Conservation (phyloP, 1,140 invertebrate species). For the Tetramorium simillimum region DNA sequence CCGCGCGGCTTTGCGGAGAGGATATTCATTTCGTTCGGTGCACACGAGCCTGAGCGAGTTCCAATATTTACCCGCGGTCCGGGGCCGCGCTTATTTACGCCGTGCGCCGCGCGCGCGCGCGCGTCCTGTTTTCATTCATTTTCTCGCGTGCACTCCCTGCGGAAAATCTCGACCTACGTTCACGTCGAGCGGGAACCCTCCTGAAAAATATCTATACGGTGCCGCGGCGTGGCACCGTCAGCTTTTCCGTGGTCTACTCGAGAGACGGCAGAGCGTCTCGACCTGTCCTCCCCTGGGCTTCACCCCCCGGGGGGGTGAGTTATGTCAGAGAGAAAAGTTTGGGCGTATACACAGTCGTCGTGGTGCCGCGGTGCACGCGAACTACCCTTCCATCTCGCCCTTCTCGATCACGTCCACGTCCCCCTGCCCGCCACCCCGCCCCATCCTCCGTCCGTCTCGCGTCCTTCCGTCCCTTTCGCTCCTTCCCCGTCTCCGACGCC, state of each 20-base stretch:
- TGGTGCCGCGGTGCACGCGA: background rate
- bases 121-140: slow-evolving; percentile 48
- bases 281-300: background rate
- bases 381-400: slow-evolving; percentile 8
- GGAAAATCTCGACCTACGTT: slow-evolving; percentile 73
- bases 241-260: background rate
- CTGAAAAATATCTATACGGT: slow-evolving; percentile 53
- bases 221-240: background rate
- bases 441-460: slow-evolving; percentile 1
- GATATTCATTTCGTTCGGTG: slow-evolving; percentile 20
- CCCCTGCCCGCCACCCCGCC: background rate
- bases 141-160: background rate
- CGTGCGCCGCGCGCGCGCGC: background rate
- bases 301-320: background rate
- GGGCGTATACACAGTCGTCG: slow-evolving; percentile 59
- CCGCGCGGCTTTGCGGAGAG: background rate
- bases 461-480: slow-evolving; percentile 31
- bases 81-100: slow-evolving; percentile 15
- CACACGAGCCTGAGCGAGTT: slow-evolving; percentile 34
- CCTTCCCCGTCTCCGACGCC: background rate
- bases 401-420: slow-evolving; percentile 23
- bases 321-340: slow-evolving; percentile 62
- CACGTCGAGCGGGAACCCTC: slow-evolving; percentile 50
- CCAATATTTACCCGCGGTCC: slow-evolving; percentile 35
- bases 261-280: background rate